Base-by-base conservation (phyloP, 2,888 invertebrate genomes). In the Abrostola triplasia region DNA sequence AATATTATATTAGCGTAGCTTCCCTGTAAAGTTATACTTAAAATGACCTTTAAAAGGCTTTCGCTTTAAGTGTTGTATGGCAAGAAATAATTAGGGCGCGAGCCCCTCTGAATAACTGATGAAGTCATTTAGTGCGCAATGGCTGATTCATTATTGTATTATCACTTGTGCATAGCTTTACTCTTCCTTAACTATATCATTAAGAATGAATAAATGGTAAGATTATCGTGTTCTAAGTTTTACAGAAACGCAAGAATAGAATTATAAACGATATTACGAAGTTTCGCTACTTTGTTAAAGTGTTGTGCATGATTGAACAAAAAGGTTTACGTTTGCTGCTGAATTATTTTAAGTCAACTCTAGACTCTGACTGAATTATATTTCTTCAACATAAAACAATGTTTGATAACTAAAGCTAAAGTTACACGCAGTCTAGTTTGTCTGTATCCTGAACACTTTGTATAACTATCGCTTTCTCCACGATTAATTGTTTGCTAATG, bases 111-210 rank as follows among this genome's bases (percentile, higher is more conserved):
- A 75, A 59, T 49, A 60, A 70, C 79, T 79, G 83, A 84, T 85
- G 83, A 82, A 84, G 77, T 74, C 82, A 84, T 85, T 84, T 82
- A 84, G 77, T 74, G 77, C 80, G 75, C 79, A 75, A 51, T 83
- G 82, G 77, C 79, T 83, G 80, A 80, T 77, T 84, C 82, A 81
- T 83, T 85, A 84, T 81, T 84, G 73, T 76, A 78, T 82, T 83
- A 84, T 82, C 82, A 84, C 79, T 81, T 78, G 71, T 64, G 36
- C 58, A 42, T 47, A 55, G 40, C 54, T 60, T 60, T 78, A 74
- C 71, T 36, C 58, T 58, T 13, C 48, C 50, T 49, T 55, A 24
- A 1, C 4, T 24, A 24, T 24, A 24, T 55, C 48, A 48, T 53
- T 63, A 57, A 59, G 63, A 38, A 47, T 40, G 48, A 57, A 58